Conservation (phyloP, 2,888 invertebrate species). For the Hanleya hanleyi region DNA sequence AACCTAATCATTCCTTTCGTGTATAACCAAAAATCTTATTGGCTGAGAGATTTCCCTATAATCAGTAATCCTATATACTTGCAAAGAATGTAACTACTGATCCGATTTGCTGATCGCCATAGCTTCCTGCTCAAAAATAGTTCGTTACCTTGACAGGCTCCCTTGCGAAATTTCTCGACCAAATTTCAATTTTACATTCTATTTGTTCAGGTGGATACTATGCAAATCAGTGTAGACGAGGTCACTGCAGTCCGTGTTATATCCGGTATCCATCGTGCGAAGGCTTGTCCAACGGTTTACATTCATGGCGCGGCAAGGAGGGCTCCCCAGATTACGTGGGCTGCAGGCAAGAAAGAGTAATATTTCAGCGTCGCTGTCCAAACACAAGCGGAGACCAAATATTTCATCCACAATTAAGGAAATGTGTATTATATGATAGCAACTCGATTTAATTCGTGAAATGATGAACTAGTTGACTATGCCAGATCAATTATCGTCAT, state of each 20-base stretch:
- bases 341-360: constrained; percentile 17
- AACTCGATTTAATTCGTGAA: neutral
- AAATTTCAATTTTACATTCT: too few relatives aligned
- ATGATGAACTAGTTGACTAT: too few relatives aligned
- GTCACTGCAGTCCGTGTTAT: constrained; percentile 31
- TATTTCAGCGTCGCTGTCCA: constrained; percentile 18
- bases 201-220: constrained; percentile 32
- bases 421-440: constrained; percentile 2
- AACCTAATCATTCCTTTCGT: too few relatives aligned
- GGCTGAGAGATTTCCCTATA: too few relatives aligned
- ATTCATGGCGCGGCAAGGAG: constrained; percentile 28
- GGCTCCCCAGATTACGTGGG: constrained; percentile 28
- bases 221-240: constrained; percentile 22
- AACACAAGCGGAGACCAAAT: constrained; percentile 21
- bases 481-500: too few relatives aligned
- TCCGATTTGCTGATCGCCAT: too few relatives aligned
- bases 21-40: too few relatives aligned
- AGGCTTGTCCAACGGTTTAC: constrained; percentile 24
- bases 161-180: too few relatives aligned
- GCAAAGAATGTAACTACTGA: too few relatives aligned
- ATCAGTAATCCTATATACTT: too few relatives aligned
- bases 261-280: constrained; percentile 26
- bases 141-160: too few relatives aligned
- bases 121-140: too few relatives aligned
- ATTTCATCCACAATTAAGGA: constrained; percentile 19